phyloP scores from a whole-genome alignment of 2,888 invertebrate species.

The Fissipunctia ypsillon region DNA sequence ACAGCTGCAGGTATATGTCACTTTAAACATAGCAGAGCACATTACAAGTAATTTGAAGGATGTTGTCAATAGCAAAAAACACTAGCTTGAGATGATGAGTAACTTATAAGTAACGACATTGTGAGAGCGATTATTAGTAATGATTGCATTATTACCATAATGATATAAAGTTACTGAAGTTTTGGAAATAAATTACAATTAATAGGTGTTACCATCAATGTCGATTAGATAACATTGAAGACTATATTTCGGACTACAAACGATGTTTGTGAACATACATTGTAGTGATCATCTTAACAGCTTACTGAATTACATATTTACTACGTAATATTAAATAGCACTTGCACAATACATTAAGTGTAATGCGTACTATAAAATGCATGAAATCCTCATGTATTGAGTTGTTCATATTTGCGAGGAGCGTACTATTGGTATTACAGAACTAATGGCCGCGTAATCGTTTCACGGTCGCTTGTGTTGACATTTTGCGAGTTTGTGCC shows the following conservation, averaged over 20 bases:
- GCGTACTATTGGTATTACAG: slow-evolving; percentile 29
- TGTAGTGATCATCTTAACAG: not conserved
- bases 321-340: not conserved
- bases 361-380: not conserved
- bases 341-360: not conserved
- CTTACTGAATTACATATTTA: not conserved
- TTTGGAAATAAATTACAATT: no score
- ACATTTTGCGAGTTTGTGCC: slow-evolving; percentile 35
- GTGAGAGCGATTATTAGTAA: no score
- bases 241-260: not conserved
- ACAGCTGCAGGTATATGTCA: no score
- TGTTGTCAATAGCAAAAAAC: not conserved
- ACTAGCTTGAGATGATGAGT: not conserved
- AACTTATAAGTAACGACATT: not conserved
- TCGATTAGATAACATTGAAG: not conserved
- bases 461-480: slow-evolving; percentile 21
- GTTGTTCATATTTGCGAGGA: slow-evolving; percentile 7
- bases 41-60: not conserved
- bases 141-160: not conserved
- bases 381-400: slow-evolving; percentile 1
- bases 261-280: not conserved
- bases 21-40: not conserved
- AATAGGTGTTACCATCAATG: no score
- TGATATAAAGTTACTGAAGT: no score
- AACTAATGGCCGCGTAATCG: slow-evolving; percentile 23